A percentile compares a stretch with the other conserved stretches of the same genome.
phyloP scores from a whole-genome alignment of 2,888 invertebrate genomes.

The Mythimna ferrago region DNA sequence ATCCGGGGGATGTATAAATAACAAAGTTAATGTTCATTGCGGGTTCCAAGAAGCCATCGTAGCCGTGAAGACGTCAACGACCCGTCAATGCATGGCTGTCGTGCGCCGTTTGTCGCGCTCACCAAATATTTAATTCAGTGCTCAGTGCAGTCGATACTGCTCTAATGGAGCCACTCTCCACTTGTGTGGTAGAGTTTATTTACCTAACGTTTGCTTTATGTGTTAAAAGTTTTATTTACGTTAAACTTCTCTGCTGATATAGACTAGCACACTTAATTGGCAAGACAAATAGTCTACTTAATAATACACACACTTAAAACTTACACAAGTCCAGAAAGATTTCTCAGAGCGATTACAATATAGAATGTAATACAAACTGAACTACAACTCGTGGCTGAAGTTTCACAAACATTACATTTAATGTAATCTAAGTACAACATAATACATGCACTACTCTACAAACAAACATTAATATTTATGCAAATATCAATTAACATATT shows the following conservation, averaged over 20 bases:
- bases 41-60: background rate
- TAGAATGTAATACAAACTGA: constrained; percentile 4
- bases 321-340: background rate
- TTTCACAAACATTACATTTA: constrained; percentile 25
- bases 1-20: background rate
- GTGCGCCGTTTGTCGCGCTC: constrained; percentile 28
- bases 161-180: constrained; percentile 38
- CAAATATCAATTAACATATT: constrained; percentile 68
- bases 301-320: background rate
- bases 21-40: constrained; percentile 4
- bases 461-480: constrained; percentile 67
- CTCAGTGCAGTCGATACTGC: constrained; percentile 67
- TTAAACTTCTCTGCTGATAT: background rate
- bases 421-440: constrained; percentile 38
- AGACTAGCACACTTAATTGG: background rate
- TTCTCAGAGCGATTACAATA: background rate
- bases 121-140: constrained; percentile 70
- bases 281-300: background rate
- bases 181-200: constrained; percentile 15
- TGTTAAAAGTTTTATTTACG: background rate
- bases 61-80: constrained; percentile 6
- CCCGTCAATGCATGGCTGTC: constrained; percentile 12
- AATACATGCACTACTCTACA: constrained; percentile 53
- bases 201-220: background rate
- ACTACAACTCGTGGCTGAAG: constrained; percentile 1